Conservation (phyloP, 92 coral and sea anemone species). For the Palythoa heliodiscus region DNA sequence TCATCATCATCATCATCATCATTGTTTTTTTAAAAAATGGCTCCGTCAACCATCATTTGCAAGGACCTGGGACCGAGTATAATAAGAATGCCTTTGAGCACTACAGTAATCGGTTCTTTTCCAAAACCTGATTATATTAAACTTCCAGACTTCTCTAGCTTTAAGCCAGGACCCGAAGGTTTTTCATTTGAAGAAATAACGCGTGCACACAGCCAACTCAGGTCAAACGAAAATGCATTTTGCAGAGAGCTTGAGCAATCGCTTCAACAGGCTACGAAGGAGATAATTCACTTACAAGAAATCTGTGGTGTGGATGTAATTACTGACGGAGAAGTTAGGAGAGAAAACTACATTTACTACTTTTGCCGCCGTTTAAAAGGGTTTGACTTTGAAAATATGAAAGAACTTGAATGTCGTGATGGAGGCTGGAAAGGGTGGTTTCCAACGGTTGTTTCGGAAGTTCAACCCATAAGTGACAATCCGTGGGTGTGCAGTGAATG, state of each 20-base stretch:
- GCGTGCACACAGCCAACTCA: constrained; percentile 33
- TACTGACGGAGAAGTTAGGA: constrained; percentile 87
- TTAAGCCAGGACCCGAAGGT: neutral
- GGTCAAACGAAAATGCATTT: neutral
- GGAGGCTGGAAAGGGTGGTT: constrained; percentile 64
- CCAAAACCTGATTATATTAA: constrained; percentile 79
- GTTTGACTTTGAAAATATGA: constrained; percentile 71
- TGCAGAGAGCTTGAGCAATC: constrained; percentile 47
- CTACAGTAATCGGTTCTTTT: constrained; percentile 85
- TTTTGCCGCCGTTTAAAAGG: constrained; percentile 84
- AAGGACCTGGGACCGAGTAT: no score
- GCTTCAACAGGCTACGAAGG: constrained; percentile 62
- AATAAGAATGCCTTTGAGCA: constrained; percentile 63
- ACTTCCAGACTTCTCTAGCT: constrained; percentile 79
- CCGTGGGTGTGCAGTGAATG: constrained; percentile 80
- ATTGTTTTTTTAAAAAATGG: no score
- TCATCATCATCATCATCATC: no score
- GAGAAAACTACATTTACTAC: constrained; percentile 79
- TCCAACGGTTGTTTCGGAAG: constrained; percentile 68
- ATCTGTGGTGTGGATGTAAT: constrained; percentile 77
- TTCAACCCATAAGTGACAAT: constrained; percentile 49
- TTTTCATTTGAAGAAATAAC: constrained; percentile 39
- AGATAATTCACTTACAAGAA: constrained; percentile 56
- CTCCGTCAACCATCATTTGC: no score
- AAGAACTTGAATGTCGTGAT: constrained; percentile 50